Base-by-base conservation (phyloP, 2,113 vertebrate species). In the Hippocampus comes region DNA sequence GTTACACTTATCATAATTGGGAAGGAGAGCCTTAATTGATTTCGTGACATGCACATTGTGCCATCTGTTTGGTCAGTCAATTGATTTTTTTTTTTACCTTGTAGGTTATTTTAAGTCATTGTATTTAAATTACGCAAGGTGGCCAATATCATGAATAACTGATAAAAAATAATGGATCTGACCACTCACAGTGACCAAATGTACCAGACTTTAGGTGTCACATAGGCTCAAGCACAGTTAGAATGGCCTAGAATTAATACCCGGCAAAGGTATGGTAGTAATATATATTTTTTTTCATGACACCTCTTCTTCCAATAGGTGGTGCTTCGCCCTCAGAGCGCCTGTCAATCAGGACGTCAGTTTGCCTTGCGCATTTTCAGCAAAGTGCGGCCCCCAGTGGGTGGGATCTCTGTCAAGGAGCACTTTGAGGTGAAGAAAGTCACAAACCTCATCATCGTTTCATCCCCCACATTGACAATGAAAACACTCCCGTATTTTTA, bases 371-470 rank as follows among this genome's bases (percentile, higher is more conserved):
- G 97, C 23, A 95, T 99, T 82, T 99, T 99, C 90, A 99, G 97
- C 92, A 98, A 99, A 89, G 97, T 99, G 84, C 95, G 97, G 56
- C 97, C 97, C 0, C 97, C 97, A 0, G 97, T 99, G 78, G 97
- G 97, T 2, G 97, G 97, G 76, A 99, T 99, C 88, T 99, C 97
- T 56, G 95, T 99, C 78, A 99, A 99, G 85, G 97, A 99, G 79
- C 97, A 99, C 86, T 99, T 99, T 57, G 97, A 99, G 93, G 97
- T 99, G 80, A 91, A 48, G n/a, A 63, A 21, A 23, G 7, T 61
- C 3, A 6, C 17, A 30, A 34, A 46, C 14, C 20, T 21, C 56
- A 18, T n/a, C 27, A n/a, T 46, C 27, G 4, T 60, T n/a, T 21
- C 53, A n/a, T 5, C 27, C 18, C 1, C n/a, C 51, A 5, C 53